Evolutionary conservation across 2,797 vertebrate species (phyloP).

Genomic region (Malacoctenus gilli): DNA sequence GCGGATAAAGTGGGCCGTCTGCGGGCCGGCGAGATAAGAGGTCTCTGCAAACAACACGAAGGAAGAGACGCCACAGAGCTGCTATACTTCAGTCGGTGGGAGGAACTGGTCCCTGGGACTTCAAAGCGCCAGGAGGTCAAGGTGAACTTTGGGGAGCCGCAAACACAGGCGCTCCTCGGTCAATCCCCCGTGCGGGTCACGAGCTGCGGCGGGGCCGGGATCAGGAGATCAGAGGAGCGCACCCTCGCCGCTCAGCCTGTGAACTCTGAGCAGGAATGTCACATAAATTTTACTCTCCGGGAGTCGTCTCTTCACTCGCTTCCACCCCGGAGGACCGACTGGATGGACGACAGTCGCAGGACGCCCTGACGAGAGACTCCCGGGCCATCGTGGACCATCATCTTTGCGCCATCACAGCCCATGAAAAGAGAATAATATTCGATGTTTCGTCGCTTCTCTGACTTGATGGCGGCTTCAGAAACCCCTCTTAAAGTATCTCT

Average conservation of each 20-base stretch:
- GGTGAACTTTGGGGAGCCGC: constrained; percentile 13
- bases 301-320: constrained; percentile 1
- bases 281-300: constrained; percentile 33
- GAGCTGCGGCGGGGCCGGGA: constrained; percentile 32
- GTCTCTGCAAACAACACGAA: constrained; percentile 2
- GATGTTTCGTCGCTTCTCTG: no score
- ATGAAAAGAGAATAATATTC: no score
- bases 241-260: constrained; percentile 25
- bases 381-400: no score
- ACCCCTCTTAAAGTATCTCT: no score
- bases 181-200: constrained; percentile 25
- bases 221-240: constrained; percentile 47
- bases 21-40: background rate
- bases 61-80: constrained; percentile 1
- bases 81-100: constrained; percentile 17
- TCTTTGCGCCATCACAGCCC: no score
- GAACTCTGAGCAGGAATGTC: constrained; percentile 54
- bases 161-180: constrained; percentile 1
- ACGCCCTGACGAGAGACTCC: no score
- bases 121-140: constrained; percentile 56
- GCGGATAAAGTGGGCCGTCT: constrained; percentile 6
- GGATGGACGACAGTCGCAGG: no score
- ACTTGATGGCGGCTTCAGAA: no score
- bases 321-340: constrained; percentile 19
- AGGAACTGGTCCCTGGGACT: constrained; percentile 42